Percentiles rank a stretch among this genome's conserved stretches.
Conservation (phyloP, 1,140 invertebrate genomes). For the Rhizoglyphus robini region DNA sequence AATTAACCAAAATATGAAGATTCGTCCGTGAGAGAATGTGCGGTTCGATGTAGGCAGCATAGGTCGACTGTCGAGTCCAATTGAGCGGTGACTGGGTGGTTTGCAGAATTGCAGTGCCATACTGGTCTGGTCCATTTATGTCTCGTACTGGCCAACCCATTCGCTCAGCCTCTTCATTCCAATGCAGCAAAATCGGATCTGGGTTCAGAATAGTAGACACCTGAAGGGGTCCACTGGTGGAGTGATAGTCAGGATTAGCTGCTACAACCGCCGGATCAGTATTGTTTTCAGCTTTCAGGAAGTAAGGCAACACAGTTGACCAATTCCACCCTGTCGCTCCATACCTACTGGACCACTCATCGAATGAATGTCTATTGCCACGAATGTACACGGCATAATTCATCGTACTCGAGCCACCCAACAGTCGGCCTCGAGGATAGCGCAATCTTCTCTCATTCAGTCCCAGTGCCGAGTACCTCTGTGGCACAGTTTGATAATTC, state of each 20-base stretch:
- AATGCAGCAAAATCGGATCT: no score
- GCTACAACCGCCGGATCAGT: conserved; percentile 24
- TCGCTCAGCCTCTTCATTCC: not conserved
- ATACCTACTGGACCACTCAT: not conserved
- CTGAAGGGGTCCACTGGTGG: conserved; percentile 55
- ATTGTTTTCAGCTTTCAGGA: not conserved
- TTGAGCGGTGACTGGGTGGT: no score
- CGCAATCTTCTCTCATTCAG: not conserved
- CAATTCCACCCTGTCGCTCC: conserved; percentile 2
- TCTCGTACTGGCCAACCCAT: not conserved
- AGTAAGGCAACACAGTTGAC: not conserved
- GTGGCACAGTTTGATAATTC: conserved; percentile 79
- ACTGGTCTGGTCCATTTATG: not conserved
- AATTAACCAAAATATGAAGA: conserved; percentile 20
- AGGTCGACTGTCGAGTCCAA: conserved; percentile 73
- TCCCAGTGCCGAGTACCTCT: conserved; percentile 50
- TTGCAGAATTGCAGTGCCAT: not conserved
- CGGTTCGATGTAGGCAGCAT: conserved; percentile 74
- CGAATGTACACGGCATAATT: conserved; percentile 93
- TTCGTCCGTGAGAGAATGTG: conserved; percentile 39
- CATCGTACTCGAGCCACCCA: conserved; percentile 68
- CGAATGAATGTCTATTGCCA: conserved; percentile 39
- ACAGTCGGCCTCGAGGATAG: conserved; percentile 25
- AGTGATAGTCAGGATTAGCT: conserved; percentile 67
- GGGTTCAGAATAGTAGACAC: not conserved